Evolutionary conservation across 2,888 invertebrate genomes (phyloP).

Genomic region (Agrochola lychnidis): DNA sequence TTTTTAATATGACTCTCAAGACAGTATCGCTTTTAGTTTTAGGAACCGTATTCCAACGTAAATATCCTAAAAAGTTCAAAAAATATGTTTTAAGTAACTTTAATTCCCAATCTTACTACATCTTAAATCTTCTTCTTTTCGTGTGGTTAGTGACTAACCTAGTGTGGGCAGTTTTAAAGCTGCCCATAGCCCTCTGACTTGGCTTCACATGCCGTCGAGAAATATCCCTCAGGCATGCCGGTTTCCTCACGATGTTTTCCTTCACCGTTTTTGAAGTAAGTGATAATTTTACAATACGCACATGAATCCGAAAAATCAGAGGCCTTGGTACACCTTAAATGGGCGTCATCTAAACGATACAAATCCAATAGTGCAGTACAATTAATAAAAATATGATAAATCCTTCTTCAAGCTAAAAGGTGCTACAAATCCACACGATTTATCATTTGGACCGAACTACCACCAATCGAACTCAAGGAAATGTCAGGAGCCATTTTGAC

Average conservation of each 20-base stretch:
- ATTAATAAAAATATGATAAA: not conserved
- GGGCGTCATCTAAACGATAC: not conserved
- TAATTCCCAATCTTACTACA: not conserved
- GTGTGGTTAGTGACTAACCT: no score
- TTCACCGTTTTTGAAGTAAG: no score
- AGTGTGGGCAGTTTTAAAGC: no score
- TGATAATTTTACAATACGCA: no score
- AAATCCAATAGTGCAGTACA: not conserved
- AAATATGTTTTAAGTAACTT: not conserved
- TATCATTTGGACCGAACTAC: conserved; percentile 3
- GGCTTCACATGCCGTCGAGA: no score
- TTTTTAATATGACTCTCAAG: conserved; percentile 4
- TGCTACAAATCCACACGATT: not conserved
- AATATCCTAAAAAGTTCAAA: not conserved
- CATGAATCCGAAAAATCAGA: no score
- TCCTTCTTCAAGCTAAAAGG: conserved; percentile 3
- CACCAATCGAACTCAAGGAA: conserved; percentile 34
- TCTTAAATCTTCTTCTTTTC: not conserved
- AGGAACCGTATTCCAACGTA: not conserved
- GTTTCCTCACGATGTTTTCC: no score
- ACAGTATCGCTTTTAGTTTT: not conserved
- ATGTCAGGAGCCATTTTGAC: no score
- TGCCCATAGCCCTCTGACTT: no score
- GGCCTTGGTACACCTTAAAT: not conserved
- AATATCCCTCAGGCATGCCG: no score